Conservation (phyloP, 2,797 vertebrate genomes). For the Trachops cirrhosus region DNA sequence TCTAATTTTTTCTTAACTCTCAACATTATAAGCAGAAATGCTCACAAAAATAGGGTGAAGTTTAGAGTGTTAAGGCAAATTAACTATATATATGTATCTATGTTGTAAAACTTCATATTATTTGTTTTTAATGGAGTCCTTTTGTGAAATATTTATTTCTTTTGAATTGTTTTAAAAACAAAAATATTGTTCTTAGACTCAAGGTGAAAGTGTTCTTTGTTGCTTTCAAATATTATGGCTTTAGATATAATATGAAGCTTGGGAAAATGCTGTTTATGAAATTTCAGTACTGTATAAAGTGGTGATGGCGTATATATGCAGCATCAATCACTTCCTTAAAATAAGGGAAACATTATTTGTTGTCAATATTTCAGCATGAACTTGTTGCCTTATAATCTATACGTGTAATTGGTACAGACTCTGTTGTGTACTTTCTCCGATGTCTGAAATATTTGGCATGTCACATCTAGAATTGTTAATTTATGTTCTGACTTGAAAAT, state of each 20-base stretch:
- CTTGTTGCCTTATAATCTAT: constrained; percentile 60
- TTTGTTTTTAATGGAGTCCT: constrained; percentile 2
- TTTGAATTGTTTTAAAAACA: neutral
- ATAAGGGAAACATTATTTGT: constrained; percentile 1
- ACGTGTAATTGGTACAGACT: neutral
- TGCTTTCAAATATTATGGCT: constrained; percentile 39
- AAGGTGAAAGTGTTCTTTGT: neutral
- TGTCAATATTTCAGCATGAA: constrained; percentile 68
- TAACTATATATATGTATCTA: constrained; percentile 58
- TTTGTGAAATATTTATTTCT: neutral
- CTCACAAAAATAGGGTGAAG: constrained; percentile 27
- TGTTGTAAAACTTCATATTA: constrained; percentile 39
- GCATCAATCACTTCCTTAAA: constrained; percentile 3
- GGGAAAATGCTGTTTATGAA: constrained; percentile 34
- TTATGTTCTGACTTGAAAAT: constrained; percentile 72
- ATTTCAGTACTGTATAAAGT: constrained; percentile 24
- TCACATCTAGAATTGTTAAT: neutral
- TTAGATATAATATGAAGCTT: constrained; percentile 18
- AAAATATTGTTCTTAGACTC: neutral
- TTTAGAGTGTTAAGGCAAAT: constrained; percentile 14
- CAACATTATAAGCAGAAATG: constrained; percentile 9
- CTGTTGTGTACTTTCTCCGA: constrained; percentile 45
- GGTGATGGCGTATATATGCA: neutral
- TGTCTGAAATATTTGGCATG: constrained; percentile 51
- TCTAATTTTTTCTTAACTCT: constrained; percentile 8